Conservation (phyloP, 1,140 invertebrate species). For the Lordiphosa mommai region DNA sequence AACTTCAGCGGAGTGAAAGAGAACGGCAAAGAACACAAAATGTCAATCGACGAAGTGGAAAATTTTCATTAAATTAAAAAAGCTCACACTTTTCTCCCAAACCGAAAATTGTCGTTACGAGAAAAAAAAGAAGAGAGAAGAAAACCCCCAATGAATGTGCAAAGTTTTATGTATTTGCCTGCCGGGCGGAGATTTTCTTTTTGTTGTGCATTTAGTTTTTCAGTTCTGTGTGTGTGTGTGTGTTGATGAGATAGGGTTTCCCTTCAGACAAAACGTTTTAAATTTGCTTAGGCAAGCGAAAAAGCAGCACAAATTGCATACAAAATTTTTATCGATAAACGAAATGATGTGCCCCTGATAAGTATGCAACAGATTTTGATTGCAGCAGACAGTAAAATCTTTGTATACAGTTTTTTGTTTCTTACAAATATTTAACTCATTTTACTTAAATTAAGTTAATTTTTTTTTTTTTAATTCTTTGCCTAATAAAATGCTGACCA, state of each 20-base stretch:
- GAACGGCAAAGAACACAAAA: constrained; percentile 59
- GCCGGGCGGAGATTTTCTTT: constrained; percentile 63
- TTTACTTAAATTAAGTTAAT: too few species aligned
- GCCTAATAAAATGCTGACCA: too few species aligned
- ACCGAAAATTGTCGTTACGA: constrained; percentile 42
- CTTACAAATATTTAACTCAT: too few species aligned
- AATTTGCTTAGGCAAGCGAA: constrained; percentile 72
- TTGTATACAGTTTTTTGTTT: not conserved
- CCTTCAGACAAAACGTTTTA: constrained; percentile 67
- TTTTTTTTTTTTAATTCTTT: too few species aligned
- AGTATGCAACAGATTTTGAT: constrained; percentile 55
- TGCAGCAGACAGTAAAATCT: not conserved
- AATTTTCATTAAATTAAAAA: constrained; percentile 79
- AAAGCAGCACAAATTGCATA: constrained; percentile 50
- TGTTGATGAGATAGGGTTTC: constrained; percentile 32
- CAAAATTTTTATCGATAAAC: constrained; percentile 39
- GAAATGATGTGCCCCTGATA: constrained; percentile 40
- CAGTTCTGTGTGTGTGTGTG: constrained; percentile 21
- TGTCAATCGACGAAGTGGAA: constrained; percentile 79
- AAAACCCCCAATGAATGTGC: constrained; percentile 65
- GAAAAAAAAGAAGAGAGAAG: constrained; percentile 23
- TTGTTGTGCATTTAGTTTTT: constrained; percentile 31
- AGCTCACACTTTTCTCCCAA: constrained; percentile 65
- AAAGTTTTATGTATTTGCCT: constrained; percentile 76
- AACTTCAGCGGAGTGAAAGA: constrained; percentile 3